Percentiles rank a stretch among this genome's conserved stretches.
Evolutionary conservation across 2,113 vertebrate species (phyloP).

Genomic region (Herpailurus yagouaroundi): DNA sequence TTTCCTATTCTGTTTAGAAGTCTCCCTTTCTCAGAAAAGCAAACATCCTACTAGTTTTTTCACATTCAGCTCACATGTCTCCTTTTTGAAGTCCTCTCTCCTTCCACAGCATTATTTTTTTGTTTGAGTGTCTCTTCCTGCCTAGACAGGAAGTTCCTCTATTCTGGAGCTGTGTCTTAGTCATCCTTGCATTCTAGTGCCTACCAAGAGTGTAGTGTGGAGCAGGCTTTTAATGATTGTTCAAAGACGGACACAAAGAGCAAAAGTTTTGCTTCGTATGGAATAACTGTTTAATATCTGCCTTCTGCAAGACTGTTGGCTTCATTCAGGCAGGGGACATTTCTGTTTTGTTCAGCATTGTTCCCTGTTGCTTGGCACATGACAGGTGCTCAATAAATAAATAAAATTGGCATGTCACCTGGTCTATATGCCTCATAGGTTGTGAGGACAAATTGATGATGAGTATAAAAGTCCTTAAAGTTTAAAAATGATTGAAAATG

Average conservation of each 20-base stretch:
- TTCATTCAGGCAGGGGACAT: background rate
- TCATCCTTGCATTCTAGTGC: background rate
- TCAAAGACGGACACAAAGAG: background rate
- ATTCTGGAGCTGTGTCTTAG: background rate
- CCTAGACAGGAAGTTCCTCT: background rate
- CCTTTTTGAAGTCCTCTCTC: background rate
- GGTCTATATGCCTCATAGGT: background rate
- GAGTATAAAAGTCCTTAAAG: background rate
- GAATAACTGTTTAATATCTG: background rate
- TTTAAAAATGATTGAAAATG: constrained; percentile 33
- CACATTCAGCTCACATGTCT: background rate
- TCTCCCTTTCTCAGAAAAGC: background rate
- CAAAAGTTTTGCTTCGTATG: background rate
- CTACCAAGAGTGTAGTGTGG: background rate
- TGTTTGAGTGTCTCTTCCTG: constrained; percentile 3
- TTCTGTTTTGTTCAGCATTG: background rate
- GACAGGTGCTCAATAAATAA: background rate
- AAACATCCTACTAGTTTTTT: background rate
- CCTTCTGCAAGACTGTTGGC: background rate
- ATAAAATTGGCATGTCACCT: background rate
- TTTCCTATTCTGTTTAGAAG: background rate
- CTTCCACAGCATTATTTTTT: background rate
- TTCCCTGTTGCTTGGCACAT: background rate
- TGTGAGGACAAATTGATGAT: background rate
- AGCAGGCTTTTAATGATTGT: background rate